These are phyloP conservation scores for Callithrix jacchus DNA, from an alignment of 2,113 vertebrate genomes.

Conservation along the genomic window DNA sequence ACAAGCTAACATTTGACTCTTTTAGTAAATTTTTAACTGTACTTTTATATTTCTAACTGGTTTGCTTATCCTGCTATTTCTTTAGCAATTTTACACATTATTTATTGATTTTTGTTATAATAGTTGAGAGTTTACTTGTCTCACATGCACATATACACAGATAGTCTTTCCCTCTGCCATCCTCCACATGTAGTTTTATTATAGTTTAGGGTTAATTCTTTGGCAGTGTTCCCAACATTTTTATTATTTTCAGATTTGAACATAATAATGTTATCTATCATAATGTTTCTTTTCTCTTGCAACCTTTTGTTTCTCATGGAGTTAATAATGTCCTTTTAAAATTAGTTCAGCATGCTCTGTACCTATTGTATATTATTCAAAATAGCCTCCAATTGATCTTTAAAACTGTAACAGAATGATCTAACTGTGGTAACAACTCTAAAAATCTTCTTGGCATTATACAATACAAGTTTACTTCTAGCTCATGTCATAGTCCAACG, in stretches of 20 bases:
- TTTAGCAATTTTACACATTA: not conserved
- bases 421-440: not conserved
- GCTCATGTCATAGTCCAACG: not conserved
- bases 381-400: not conserved
- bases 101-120: not conserved
- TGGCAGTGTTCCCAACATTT: not conserved
- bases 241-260: not conserved
- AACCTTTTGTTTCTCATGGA: not conserved
- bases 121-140: not conserved
- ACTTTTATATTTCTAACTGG: not conserved
- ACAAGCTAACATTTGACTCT: not conserved
- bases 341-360: not conserved
- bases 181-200: not conserved
- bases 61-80: conserved; percentile 4
- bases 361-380: not conserved
- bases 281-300: not conserved
- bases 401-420: not conserved
- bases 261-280: not conserved
- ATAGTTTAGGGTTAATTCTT: not conserved
- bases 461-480: not conserved
- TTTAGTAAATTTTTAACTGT: not conserved
- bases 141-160: not conserved
- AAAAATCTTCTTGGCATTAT: not conserved
- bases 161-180: not conserved
- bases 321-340: not conserved